Percentiles rank a stretch among this genome's conserved stretches.
Conservation (phyloP, 2,888 invertebrate genomes). For the Synergus umbraculus region DNA sequence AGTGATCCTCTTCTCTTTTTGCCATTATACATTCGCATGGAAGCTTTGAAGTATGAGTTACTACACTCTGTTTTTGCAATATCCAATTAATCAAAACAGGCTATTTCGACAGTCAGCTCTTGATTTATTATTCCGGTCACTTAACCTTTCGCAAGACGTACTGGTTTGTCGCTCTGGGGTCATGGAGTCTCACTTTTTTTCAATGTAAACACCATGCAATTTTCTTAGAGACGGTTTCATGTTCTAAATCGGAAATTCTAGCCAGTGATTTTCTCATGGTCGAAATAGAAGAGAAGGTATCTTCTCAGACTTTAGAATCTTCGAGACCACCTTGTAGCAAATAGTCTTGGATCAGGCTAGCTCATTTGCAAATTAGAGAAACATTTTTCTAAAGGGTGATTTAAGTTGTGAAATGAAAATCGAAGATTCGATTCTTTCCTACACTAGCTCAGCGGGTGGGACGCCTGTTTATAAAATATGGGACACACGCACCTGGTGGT, state of each 20-base stretch:
- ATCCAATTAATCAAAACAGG: constrained; percentile 22
- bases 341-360: not conserved
- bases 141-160: constrained; percentile 18
- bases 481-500: constrained; percentile 52
- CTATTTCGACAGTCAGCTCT: constrained; percentile 14
- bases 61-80: constrained; percentile 30
- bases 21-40: constrained; percentile 27
- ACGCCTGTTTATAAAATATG: constrained; percentile 56
- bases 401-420: not conserved
- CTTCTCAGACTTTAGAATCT: not conserved
- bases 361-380: not conserved
- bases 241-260: too few relatives aligned
- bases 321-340: not conserved
- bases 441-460: not conserved
- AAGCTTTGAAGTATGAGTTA: constrained; percentile 40
- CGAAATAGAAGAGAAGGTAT: too few relatives aligned
- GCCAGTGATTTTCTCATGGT: too few relatives aligned
- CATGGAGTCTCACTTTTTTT: not conserved
- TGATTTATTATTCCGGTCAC: constrained; percentile 22
- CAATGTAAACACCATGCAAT: too few relatives aligned
- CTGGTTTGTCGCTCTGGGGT: constrained; percentile 1
- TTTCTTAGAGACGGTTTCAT: too few relatives aligned
- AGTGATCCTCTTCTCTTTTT: constrained; percentile 37
- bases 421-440: not conserved
- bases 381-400: not conserved